A percentile compares a stretch with the other conserved stretches of the same genome.
phyloP scores from a whole-genome alignment of 2,888 invertebrate genomes.

The Lepidochitona cinerea region DNA sequence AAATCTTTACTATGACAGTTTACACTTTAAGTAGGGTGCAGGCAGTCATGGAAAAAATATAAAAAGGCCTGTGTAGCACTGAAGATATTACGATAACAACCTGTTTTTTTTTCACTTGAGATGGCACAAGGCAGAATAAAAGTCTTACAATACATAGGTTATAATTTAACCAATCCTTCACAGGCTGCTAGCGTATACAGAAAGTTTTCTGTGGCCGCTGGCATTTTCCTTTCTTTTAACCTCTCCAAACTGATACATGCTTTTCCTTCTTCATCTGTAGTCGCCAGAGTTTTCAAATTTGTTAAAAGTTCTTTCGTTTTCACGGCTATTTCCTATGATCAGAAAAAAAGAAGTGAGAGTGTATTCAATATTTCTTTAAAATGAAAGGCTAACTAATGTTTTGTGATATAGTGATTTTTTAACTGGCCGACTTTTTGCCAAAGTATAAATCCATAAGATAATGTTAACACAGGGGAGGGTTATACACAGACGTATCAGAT shows the following conservation, averaged over 20 bases:
- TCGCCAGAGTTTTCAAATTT: constrained; percentile 64
- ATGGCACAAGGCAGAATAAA: no score
- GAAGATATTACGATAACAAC: no score
- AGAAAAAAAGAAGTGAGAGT: background rate
- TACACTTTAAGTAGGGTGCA: no score
- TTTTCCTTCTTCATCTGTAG: constrained; percentile 49
- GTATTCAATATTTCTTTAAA: background rate
- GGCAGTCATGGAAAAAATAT: no score
- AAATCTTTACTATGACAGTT: no score
- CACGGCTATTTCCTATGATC: constrained; percentile 72
- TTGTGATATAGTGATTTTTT: background rate
- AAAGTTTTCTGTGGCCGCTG: constrained; percentile 76
- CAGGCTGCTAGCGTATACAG: constrained; percentile 77
- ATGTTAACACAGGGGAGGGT: no score
- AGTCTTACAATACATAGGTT: no score
- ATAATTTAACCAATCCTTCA: constrained; percentile 70
- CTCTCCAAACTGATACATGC: constrained; percentile 73
- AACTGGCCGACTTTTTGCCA: no score
- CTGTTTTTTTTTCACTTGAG: no score
- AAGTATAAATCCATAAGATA: no score
- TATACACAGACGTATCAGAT: no score
- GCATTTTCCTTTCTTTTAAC: constrained; percentile 74
- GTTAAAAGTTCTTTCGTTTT: constrained; percentile 76
- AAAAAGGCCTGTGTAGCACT: no score
- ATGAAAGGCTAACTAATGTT: background rate